These are phyloP conservation scores for Porites evermanni DNA, from an alignment of 92 coral and sea anemone genomes.

Conservation along the genomic window DNA sequence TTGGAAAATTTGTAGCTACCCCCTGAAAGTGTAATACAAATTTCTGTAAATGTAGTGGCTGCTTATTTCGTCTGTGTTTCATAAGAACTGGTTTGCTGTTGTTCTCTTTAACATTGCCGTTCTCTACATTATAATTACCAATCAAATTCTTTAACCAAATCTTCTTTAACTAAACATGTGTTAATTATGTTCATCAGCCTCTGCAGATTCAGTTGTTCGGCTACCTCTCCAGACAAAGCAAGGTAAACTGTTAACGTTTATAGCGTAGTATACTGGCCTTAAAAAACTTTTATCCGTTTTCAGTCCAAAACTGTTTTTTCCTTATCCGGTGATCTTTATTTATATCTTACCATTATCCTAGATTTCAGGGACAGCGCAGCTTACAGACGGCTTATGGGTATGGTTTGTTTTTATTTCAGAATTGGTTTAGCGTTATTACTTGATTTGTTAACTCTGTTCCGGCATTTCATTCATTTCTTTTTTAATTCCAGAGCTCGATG, in stretches of 20 bases:
- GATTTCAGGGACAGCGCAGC: slow-evolving; percentile 26
- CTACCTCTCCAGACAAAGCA: slow-evolving; percentile 8
- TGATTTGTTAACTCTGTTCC: background rate
- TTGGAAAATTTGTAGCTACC: no score
- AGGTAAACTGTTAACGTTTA: background rate
- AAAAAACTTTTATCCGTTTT: background rate
- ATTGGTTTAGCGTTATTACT: background rate
- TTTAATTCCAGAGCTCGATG: background rate
- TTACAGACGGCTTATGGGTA: slow-evolving; percentile 27
- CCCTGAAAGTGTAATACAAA: no score
- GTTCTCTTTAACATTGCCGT: no score
- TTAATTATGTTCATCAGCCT: background rate
- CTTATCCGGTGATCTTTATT: background rate
- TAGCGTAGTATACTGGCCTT: background rate
- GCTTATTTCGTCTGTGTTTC: no score
- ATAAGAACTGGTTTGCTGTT: no score
- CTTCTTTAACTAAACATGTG: background rate
- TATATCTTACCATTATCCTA: background rate
- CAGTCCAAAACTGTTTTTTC: background rate
- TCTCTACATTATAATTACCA: no score
- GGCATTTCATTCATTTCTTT: background rate
- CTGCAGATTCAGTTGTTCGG: background rate
- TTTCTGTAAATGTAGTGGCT: no score
- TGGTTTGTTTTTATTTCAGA: background rate
- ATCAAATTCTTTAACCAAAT: no score